Evolutionary conservation across 1,140 invertebrate species (phyloP), one percentile per base, ranked within the genome.

Genomic region (Panagrolaimus sp.): DNA sequence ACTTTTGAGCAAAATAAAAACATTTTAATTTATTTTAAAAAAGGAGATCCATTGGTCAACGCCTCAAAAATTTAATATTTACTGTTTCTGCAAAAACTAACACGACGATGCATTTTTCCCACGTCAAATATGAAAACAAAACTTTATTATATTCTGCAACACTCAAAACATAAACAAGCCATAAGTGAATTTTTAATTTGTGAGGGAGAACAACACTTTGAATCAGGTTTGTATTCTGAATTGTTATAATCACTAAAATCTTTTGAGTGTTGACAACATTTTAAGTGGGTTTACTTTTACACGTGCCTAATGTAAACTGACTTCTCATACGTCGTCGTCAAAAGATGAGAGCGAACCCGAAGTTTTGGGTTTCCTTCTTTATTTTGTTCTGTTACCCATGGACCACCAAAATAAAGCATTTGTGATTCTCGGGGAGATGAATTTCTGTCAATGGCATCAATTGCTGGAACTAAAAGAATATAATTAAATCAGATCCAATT

Each of bases 91-190:
- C n/a, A n/a, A n/a, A n/a, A n/a, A n/a, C n/a, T n/a, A n/a, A n/a
- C n/a, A n/a, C n/a, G n/a, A n/a, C n/a, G n/a, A n/a, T n/a, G n/a
- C n/a, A n/a, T n/a, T n/a, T n/a, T n/a, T n/a, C n/a, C n/a, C n/a
- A n/a, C n/a, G n/a, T n/a, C n/a, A n/a, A n/a, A 38, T 58, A 58
- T 21, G 8, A 24, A 58, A 12, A 58, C 21, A 21, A 58, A 58
- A 4, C 17, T 12, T 58, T 21, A 58, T 58, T 21, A 28, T 26
- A 58, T 26, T 12, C 52, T 21, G n/a, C 21, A 58, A 58, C 52
- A 58, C 28, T 58, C 52, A 26, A 58, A 58, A 58, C 52, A 58
- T 21, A 58, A 58, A 17, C 52, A 58, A 58, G 52, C 52, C 28
- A 58, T 12, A 58, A 21, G 17, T 12, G 52, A 21, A 58, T 58